Evolutionary conservation across 1,140 invertebrate species (phyloP).

Genomic region (Drosophila lowei): DNA sequence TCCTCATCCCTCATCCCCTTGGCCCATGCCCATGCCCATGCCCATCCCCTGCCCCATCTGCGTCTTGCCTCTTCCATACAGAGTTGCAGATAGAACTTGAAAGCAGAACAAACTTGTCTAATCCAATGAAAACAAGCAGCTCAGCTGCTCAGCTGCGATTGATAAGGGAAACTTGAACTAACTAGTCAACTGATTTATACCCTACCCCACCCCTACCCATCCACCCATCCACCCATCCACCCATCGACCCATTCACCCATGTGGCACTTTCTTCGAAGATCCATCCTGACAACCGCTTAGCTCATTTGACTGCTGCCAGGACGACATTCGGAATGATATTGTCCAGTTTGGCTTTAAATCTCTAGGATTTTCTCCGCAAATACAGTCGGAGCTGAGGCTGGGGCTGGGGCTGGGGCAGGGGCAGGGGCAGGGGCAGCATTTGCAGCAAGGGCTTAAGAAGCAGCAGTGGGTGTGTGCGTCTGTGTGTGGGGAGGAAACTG

Average conservation of each 20-base stretch:
- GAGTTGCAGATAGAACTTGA: constrained; percentile 13
- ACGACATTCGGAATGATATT: constrained; percentile 3
- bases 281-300: constrained; percentile 36
- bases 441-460: too few species aligned
- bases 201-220: not conserved
- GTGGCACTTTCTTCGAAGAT: not conserved
- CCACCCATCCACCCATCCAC: not conserved
- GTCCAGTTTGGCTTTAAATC: constrained; percentile 28
- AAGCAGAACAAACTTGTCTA: constrained; percentile 65
- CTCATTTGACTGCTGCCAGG: constrained; percentile 43
- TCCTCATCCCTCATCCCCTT: too few species aligned
- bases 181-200: constrained; percentile 41
- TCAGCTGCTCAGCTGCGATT: constrained; percentile 57
- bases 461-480: too few species aligned
- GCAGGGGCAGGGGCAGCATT: too few species aligned
- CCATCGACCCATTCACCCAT: constrained; percentile 1
- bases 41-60: not conserved
- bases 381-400: not conserved
- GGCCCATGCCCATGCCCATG: not conserved
- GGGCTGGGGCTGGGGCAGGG: too few species aligned
- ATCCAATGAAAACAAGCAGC: constrained; percentile 79
- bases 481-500: not conserved
- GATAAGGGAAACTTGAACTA: constrained; percentile 53
- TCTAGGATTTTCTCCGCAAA: constrained; percentile 29
- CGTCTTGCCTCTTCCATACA: too few species aligned